A percentile compares a stretch with the other conserved stretches of the same genome.
Evolutionary conservation across 92 coral and sea anemone species (phyloP).

Genomic region (Phenganax subtilis): DNA sequence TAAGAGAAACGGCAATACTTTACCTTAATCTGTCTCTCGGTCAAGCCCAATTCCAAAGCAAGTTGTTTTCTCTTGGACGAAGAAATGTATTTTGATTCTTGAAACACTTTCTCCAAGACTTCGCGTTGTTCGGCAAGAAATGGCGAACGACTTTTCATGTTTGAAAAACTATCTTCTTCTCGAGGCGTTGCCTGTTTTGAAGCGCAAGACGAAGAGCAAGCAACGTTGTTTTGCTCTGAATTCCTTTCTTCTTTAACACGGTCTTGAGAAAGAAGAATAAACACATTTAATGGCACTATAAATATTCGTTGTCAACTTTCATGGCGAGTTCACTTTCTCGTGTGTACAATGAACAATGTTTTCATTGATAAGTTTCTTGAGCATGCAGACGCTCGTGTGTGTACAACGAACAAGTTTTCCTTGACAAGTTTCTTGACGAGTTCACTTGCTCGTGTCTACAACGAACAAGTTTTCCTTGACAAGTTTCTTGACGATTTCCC

Average conservation of each 20-base stretch:
- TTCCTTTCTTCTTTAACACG: not conserved
- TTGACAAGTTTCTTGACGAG: too few relatives aligned
- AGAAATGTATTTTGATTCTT: constrained; percentile 32
- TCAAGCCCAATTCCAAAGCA: constrained; percentile 16
- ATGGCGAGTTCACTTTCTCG: too few relatives aligned
- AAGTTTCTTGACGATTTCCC: too few relatives aligned
- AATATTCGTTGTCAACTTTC: too few relatives aligned
- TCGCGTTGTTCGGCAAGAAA: constrained; percentile 38
- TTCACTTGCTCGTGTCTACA: too few relatives aligned
- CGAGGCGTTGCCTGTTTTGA: not conserved
- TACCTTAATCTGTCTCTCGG: constrained; percentile 35
- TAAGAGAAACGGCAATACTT: not conserved
- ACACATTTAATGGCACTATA: too few relatives aligned
- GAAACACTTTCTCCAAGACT: constrained; percentile 24
- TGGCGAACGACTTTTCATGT: constrained; percentile 39
- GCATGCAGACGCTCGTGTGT: too few relatives aligned
- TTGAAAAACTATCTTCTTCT: not conserved
- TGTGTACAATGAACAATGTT: too few relatives aligned
- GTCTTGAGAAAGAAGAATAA: not conserved
- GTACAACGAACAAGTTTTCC: too few relatives aligned
- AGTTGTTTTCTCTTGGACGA: constrained; percentile 30
- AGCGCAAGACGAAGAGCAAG: not conserved
- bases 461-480: too few relatives aligned
- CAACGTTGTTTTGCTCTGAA: not conserved
- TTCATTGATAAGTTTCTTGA: too few relatives aligned